Evolutionary conservation across 2,797 vertebrate species (phyloP).

Genomic region (Myripristis murdjan): DNA sequence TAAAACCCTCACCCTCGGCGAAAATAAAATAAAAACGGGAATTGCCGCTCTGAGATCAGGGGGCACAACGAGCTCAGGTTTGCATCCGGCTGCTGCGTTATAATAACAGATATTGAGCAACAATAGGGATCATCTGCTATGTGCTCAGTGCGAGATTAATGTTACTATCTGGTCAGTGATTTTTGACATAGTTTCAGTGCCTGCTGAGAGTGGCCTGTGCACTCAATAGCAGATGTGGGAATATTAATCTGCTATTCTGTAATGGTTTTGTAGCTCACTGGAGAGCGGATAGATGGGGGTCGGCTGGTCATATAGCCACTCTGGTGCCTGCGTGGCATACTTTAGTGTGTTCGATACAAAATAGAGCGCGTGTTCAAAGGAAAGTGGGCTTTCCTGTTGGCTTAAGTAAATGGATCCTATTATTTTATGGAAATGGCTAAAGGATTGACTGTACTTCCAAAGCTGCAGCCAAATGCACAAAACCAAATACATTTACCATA

Average conservation of each 20-base stretch:
- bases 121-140: not conserved
- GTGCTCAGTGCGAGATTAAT: not conserved
- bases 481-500: too few species aligned
- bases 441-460: not conserved
- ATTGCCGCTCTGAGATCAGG: too few species aligned
- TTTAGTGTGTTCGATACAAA: conserved; percentile 18
- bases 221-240: not conserved
- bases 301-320: not conserved
- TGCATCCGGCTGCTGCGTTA: too few species aligned
- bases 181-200: conserved; percentile 9
- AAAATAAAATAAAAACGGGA: too few species aligned
- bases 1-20: too few species aligned
- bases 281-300: not conserved
- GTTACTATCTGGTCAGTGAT: not conserved
- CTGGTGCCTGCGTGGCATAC: not conserved
- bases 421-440: conserved; percentile 14
- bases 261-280: not conserved
- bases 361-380: conserved; percentile 2
- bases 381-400: not conserved
- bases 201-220: not conserved
- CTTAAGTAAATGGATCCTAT: conserved; percentile 19
- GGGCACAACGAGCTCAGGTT: too few species aligned
- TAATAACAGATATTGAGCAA: too few species aligned
- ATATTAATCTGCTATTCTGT: conserved; percentile 6
- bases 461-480: not conserved